phyloP scores from a whole-genome alignment of 2,888 invertebrate genomes.

The Chorisops tibialis region DNA sequence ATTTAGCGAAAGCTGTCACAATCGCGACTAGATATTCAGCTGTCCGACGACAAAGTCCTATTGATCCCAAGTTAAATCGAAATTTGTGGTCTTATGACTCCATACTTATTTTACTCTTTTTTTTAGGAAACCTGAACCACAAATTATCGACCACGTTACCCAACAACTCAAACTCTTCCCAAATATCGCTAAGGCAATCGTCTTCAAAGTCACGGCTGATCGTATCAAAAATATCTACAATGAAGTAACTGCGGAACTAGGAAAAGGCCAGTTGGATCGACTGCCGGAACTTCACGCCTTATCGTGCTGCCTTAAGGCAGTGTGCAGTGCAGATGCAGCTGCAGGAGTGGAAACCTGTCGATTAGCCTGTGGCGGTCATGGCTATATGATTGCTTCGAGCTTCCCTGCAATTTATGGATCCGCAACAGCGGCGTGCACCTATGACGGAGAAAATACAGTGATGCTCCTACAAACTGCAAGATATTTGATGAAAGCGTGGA shows the following conservation, averaged over 20 bases:
- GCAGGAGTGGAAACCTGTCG: conserved; percentile 79
- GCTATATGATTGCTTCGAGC: conserved; percentile 84
- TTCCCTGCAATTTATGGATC: conserved; percentile 80
- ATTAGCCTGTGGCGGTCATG: conserved; percentile 94
- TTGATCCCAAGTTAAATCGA: conserved; percentile 68
- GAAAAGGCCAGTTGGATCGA: conserved; percentile 74
- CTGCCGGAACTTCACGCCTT: conserved; percentile 85
- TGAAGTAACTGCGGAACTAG: conserved; percentile 74
- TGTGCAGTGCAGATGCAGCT: conserved; percentile 72
- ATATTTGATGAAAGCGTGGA: conserved; percentile 77
- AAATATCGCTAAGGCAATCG: conserved; percentile 75
- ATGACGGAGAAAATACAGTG: conserved; percentile 96
- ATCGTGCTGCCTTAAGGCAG: conserved; percentile 88
- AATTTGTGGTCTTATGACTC: too few relatives aligned
- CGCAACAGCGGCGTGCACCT: conserved; percentile 86
- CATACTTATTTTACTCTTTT: conserved; percentile 24
- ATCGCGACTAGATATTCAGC: conserved; percentile 90
- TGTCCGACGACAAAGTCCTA: conserved; percentile 83
- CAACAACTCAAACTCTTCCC: conserved; percentile 92
- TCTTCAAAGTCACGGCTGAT: conserved; percentile 69
- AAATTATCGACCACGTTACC: conserved; percentile 86
- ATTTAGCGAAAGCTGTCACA: conserved; percentile 78
- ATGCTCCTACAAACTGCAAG: conserved; percentile 85
- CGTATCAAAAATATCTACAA: conserved; percentile 86
- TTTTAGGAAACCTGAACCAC: too few relatives aligned